Percentiles rank a stretch among this genome's conserved stretches.
phyloP scores from a whole-genome alignment of 37 sponge, comb jelly and placozoan species.

The Chondrosia reniformis region DNA sequence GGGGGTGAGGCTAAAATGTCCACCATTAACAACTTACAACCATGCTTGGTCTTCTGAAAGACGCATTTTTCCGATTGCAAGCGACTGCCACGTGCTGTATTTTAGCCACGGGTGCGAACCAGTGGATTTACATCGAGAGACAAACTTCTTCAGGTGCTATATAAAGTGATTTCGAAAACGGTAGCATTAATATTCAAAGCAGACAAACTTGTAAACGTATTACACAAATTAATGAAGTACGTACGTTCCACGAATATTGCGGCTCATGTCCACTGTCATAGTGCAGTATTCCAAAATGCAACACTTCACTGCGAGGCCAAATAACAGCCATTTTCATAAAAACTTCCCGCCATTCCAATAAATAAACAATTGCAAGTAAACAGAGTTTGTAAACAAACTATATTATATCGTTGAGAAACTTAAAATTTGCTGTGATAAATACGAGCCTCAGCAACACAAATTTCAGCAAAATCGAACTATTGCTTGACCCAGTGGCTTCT shows the following conservation, averaged over 20 bases:
- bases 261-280: neutral
- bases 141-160: conserved; percentile 58
- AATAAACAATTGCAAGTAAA: too few relatives aligned
- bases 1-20: too few relatives aligned
- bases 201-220: neutral
- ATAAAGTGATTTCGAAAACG: neutral
- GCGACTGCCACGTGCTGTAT: conserved; percentile 48
- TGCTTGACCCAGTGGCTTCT: too few relatives aligned
- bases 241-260: neutral
- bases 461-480: too few relatives aligned
- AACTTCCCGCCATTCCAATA: neutral
- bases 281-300: conserved; percentile 10
- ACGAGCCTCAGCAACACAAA: too few relatives aligned
- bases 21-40: conserved; percentile 48
- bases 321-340: conserved; percentile 2
- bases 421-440: too few relatives aligned
- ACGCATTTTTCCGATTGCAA: conserved; percentile 46
- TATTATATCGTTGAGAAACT: too few relatives aligned
- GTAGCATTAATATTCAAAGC: neutral
- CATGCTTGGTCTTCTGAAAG: conserved; percentile 59
- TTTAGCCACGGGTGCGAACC: conserved; percentile 47
- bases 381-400: too few relatives aligned
- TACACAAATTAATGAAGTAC: neutral
- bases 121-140: conserved; percentile 42
- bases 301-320: conserved; percentile 8